Percentiles rank a stretch among this genome's conserved stretches.
phyloP scores from a whole-genome alignment of 2,797 vertebrate species.

The Avahi laniger region DNA sequence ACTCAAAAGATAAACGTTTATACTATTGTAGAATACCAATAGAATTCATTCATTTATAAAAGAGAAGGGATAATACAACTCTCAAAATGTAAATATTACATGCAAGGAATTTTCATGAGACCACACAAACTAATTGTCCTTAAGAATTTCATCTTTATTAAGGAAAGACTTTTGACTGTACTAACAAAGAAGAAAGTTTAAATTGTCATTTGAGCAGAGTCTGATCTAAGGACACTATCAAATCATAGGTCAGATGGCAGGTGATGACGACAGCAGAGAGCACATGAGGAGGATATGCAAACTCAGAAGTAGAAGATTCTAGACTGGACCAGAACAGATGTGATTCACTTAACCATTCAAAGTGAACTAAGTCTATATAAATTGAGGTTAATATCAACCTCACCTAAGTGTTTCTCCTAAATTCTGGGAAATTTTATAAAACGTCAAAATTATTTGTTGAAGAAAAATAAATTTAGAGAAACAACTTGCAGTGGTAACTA shows the following conservation, averaged over 20 bases:
- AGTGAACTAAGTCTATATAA: not conserved
- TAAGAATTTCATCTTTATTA: not conserved
- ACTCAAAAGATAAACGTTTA: not conserved
- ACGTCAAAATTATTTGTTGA: not conserved
- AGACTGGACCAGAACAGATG: not conserved
- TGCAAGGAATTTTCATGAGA: not conserved
- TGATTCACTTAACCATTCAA: not conserved
- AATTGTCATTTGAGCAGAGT: not conserved
- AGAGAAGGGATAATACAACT: not conserved
- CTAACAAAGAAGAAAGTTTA: not conserved
- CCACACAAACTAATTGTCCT: not conserved
- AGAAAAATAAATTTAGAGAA: slow-evolving; percentile 7
- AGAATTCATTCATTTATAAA: slow-evolving; percentile 1
- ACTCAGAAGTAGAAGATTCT: not conserved
- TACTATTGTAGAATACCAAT: not conserved
- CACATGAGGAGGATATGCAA: not conserved
- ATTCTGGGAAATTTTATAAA: not conserved
- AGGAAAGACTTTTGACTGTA: not conserved
- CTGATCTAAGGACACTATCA: not conserved
- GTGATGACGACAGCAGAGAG: not conserved
- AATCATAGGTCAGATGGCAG: not conserved
- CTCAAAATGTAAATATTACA: not conserved
- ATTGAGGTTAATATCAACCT: not conserved
- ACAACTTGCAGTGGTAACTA: not conserved
- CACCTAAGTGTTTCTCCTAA: not conserved